Base-by-base conservation (phyloP, 2,797 vertebrate species). In the Trachurus trachurus region DNA sequence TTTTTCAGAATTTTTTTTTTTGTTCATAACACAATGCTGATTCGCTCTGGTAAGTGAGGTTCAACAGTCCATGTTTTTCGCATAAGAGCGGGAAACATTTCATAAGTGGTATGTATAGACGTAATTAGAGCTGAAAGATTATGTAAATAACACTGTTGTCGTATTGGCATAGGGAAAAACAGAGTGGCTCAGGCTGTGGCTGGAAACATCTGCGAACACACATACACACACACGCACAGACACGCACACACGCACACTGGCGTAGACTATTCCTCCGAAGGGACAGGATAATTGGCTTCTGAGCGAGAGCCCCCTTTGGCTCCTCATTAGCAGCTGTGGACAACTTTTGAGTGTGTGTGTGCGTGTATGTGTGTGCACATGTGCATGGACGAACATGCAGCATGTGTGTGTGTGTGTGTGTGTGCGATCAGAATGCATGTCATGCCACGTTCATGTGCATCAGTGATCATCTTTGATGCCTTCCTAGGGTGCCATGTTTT, bases 211-310 rank as follows among this genome's bases (percentile, higher is more conserved):
- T 76, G 74, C 76, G 60, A 64, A 19, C 71, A 50, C 45, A 52
- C 50, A 16, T 47, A 31, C 74, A 67, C 64, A 34, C 56, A 21
- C 22, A 15, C 26, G 17, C 49, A 60, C 34, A 44, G 73, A 26
- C 26, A 45, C 49, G 63, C 76, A 59, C 56, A 26, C 26, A 45
- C 49, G 63, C 76, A 59, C 56, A 40, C 63, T 63, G 69, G 72
- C 72, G 64, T 74, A 56, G 61, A 78, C 65, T 66, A 37, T 81
- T 86, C 78, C 79, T 89, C 87, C 49, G 6, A 90, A 87, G 88
- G 76, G 88, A 92, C 77, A 39, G 82, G 78, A 88, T 93, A 93
- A 94, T 93, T 93, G 92, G 90, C 86, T 87, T 87, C 91, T 93
- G 89, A 92, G 88, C 78, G 57, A 89, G 76, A 85, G 86, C 85